Conservation (phyloP, 1,140 invertebrate species). For the Lepidostoma basale region DNA sequence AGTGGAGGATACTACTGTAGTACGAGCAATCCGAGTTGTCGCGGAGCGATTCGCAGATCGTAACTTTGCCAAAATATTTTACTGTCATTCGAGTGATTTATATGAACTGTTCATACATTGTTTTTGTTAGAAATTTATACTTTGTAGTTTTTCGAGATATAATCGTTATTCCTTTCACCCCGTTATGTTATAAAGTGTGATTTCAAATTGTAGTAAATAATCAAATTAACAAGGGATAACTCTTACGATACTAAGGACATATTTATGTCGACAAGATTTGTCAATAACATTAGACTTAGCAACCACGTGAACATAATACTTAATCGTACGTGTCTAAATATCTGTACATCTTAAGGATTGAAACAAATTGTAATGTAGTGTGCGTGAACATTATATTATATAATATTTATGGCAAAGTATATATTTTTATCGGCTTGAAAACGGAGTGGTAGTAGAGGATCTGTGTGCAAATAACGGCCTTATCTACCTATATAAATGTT, state of each 20-base stretch:
- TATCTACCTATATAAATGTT: conserved; percentile 34
- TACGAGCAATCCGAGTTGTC: too few relatives aligned
- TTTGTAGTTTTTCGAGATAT: neutral
- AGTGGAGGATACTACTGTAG: too few relatives aligned
- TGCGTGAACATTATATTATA: conserved; percentile 40
- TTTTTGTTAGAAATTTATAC: conserved; percentile 1
- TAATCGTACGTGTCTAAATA: conserved; percentile 46
- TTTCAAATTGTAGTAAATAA: conserved; percentile 13
- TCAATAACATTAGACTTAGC: conserved; percentile 28
- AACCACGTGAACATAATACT: conserved; percentile 11
- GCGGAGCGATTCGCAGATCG: too few relatives aligned
- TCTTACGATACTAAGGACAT: conserved; percentile 8
- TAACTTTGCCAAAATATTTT: too few relatives aligned
- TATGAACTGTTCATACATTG: neutral
- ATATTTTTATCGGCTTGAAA: conserved; percentile 45
- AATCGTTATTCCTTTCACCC: neutral
- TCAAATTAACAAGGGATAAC: conserved; percentile 28
- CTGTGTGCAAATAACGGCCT: conserved; percentile 45
- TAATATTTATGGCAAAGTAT: conserved; percentile 41
- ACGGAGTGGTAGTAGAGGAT: conserved; percentile 36
- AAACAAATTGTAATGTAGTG: conserved; percentile 34
- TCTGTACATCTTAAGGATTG: conserved; percentile 44
- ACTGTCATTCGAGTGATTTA: too few relatives aligned
- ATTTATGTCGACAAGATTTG: conserved; percentile 9
- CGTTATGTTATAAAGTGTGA: neutral